phyloP scores from a whole-genome alignment of 2,888 invertebrate species.

The Strigamia maritima region DNA sequence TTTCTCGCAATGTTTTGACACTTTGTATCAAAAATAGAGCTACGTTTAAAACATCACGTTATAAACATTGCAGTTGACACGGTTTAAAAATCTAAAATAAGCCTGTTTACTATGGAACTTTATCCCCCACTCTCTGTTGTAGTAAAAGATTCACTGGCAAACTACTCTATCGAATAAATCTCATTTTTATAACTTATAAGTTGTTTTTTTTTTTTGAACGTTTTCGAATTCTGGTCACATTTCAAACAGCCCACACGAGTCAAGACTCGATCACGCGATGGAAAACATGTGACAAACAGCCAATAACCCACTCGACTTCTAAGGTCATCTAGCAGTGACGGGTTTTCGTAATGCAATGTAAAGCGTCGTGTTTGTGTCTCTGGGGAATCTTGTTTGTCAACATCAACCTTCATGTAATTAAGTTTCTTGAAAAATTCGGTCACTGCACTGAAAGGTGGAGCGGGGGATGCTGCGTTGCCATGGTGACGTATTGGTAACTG shows the following conservation, averaged over 20 bases:
- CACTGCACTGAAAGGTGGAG: neutral
- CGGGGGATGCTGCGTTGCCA: conserved; percentile 5
- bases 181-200: neutral
- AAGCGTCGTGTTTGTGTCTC: neutral
- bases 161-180: neutral
- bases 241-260: neutral
- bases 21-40: neutral
- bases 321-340: neutral
- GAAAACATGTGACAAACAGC: neutral
- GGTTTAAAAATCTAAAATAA: neutral
- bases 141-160: neutral
- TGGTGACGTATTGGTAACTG: conserved; percentile 10
- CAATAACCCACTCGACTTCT: neutral
- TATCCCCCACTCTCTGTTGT: neutral
- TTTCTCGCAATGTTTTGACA: neutral
- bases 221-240: neutral
- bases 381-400: conserved; percentile 8
- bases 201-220: neutral
- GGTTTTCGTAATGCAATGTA: neutral
- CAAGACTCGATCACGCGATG: neutral
- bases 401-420: conserved; percentile 31
- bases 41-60: neutral
- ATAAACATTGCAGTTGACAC: conserved; percentile 3
- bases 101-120: neutral
- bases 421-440: neutral